Evolutionary conservation across 2,888 invertebrate species (phyloP), one percentile per base, ranked within the genome.

Genomic region (Odontothrips loti): DNA sequence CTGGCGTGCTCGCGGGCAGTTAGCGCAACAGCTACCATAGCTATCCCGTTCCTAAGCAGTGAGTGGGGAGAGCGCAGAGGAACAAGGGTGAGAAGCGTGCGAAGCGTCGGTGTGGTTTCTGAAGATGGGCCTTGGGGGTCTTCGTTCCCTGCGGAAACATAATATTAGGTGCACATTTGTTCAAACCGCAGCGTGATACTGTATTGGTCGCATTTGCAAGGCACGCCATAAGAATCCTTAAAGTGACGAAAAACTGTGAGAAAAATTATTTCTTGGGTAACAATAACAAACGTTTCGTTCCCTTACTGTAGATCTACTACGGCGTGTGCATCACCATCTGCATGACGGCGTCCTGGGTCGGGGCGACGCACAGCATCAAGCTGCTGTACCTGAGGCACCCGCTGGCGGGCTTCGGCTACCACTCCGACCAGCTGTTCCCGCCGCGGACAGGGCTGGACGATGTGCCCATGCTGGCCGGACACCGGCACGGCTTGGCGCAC

Each of bases 241-340:
- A n/a, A n/a, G n/a, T n/a, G n/a, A n/a, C n/a, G n/a, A n/a, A n/a
- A n/a, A n/a, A n/a, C n/a, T n/a, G n/a, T n/a, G n/a, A n/a, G n/a
- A n/a, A n/a, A n/a, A n/a, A n/a, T n/a, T n/a, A n/a, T n/a, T n/a
- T n/a, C n/a, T n/a, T n/a, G n/a, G n/a, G n/a, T n/a, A n/a, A n/a
- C n/a, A n/a, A n/a, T n/a, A n/a, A n/a, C n/a, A n/a, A n/a, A n/a
- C n/a, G n/a, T n/a, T n/a, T n/a, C n/a, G n/a, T n/a, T n/a, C n/a
- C n/a, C n/a, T n/a, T n/a, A n/a, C n/a, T n/a, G n/a, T n/a, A 96
- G 95, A 94, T 96, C 86, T 95, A 96, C 87, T 95, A 93, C 87
- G 96, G 96, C 80, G 91, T 96, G 82, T 94, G 95, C 89, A 94
- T 96, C 83, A 96, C 94, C 68, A 90, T 95, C 82, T 91, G 93